Conservation (phyloP, 2,797 vertebrate genomes). For the Chaunax sp. region DNA sequence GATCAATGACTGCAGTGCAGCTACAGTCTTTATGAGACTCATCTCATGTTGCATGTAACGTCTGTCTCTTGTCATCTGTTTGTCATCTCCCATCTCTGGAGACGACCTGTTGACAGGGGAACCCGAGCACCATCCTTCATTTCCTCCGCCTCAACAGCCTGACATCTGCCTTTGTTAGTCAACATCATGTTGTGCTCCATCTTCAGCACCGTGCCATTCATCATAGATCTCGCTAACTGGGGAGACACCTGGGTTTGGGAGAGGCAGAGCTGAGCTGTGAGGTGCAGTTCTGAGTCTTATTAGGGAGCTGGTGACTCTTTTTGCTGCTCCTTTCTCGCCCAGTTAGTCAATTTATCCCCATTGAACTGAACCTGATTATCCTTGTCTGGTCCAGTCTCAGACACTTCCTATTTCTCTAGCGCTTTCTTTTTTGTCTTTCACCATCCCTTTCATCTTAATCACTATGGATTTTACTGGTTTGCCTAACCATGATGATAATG, state of each 20-base stretch:
- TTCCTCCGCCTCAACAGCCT: slow-evolving; percentile 67
- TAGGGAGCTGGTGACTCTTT: slow-evolving; percentile 61
- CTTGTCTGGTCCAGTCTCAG: slow-evolving; percentile 42
- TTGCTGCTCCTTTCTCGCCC: slow-evolving; percentile 49
- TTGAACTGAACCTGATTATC: slow-evolving; percentile 59
- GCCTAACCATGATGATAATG: slow-evolving; percentile 33
- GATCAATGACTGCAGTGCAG: slow-evolving; percentile 17
- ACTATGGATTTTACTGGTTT: slow-evolving; percentile 30
- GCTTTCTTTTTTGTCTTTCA: slow-evolving; percentile 33
- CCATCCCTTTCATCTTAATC: slow-evolving; percentile 34
- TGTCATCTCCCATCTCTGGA: slow-evolving; percentile 68
- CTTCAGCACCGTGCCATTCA: slow-evolving; percentile 63
- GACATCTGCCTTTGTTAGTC: slow-evolving; percentile 81
- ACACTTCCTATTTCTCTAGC: slow-evolving; percentile 34
- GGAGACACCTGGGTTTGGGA: slow-evolving; percentile 67
- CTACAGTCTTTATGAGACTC: slow-evolving; percentile 42
- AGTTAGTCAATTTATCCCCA: slow-evolving; percentile 51
- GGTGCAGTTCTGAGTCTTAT: slow-evolving; percentile 68
- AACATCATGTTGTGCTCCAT: slow-evolving; percentile 70
- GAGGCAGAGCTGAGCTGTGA: slow-evolving; percentile 56
- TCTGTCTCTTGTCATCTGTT: slow-evolving; percentile 60
- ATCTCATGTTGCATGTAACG: slow-evolving; percentile 60
- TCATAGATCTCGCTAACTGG: slow-evolving; percentile 69
- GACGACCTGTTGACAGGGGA: slow-evolving; percentile 69
- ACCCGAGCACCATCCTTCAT: slow-evolving; percentile 73